Conservation (phyloP, 1,140 invertebrate species). For the Saccostrea echinata region DNA sequence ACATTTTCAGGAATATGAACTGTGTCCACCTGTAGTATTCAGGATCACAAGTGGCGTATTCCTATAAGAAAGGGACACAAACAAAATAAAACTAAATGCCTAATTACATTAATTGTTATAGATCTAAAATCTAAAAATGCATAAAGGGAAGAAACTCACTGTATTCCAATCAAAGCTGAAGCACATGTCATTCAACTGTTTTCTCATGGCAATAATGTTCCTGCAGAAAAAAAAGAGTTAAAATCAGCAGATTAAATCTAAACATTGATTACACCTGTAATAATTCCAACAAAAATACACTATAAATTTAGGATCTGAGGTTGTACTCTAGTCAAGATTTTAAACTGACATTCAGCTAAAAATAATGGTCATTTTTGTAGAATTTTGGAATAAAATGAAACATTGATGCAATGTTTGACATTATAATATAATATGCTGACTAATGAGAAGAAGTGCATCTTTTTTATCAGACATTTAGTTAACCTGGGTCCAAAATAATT, state of each 20-base stretch:
- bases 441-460: neutral
- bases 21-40: conserved; percentile 93
- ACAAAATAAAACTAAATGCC: too few relatives aligned
- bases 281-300: too few relatives aligned
- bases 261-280: too few relatives aligned
- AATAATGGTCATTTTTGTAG: too few relatives aligned
- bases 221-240: conserved; percentile 64
- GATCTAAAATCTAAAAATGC: conserved; percentile 39
- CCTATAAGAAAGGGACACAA: conserved; percentile 74
- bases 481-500: too few relatives aligned
- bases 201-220: conserved; percentile 95
- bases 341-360: too few relatives aligned
- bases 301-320: too few relatives aligned
- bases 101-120: neutral
- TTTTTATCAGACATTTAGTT: too few relatives aligned
- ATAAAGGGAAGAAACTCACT: conserved; percentile 83
- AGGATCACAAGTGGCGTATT: conserved; percentile 82
- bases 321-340: too few relatives aligned
- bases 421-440: neutral
- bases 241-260: neutral
- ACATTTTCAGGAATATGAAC: conserved; percentile 94
- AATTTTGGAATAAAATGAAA: too few relatives aligned
- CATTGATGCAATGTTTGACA: too few relatives aligned
- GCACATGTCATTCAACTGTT: conserved; percentile 90
- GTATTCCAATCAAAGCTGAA: conserved; percentile 96